These are phyloP conservation scores for Dicerorhinus sumatrensis DNA, from an alignment of 2,113 vertebrate genomes.

Conservation along the genomic window DNA sequence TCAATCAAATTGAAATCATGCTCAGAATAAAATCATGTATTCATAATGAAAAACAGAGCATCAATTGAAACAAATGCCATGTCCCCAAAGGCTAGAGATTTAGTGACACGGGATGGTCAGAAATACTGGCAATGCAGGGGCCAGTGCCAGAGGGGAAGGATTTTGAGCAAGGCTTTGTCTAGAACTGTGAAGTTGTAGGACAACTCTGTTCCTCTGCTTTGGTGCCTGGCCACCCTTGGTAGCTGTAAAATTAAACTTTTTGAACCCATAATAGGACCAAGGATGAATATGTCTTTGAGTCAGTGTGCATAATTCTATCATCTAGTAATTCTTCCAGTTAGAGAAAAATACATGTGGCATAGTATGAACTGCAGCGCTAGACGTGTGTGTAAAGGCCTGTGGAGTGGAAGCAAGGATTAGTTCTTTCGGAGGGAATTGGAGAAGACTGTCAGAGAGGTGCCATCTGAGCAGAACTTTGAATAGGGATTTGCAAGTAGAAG, in stretches of 20 bases:
- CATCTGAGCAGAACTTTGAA: background rate
- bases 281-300: background rate
- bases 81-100: constrained; percentile 66
- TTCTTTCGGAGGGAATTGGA: background rate
- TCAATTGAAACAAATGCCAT: constrained; percentile 65
- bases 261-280: background rate
- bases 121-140: background rate
- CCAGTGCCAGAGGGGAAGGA: background rate
- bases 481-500: background rate
- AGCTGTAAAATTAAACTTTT: background rate
- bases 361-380: background rate
- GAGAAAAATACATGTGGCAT: background rate
- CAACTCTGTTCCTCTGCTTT: background rate
- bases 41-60: constrained; percentile 71
- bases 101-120: background rate
- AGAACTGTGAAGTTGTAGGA: background rate
- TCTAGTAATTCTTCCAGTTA: background rate
- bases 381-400: background rate
- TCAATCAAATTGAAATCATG: constrained; percentile 60
- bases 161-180: background rate
- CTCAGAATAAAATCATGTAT: constrained; percentile 71
- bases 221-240: background rate
- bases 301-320: background rate
- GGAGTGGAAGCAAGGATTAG: background rate
- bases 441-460: background rate